Evolutionary conservation across 2,797 vertebrate genomes (phyloP), one percentile per base, ranked within the genome.

Genomic region (Poeciliopsis gracilis): DNA sequence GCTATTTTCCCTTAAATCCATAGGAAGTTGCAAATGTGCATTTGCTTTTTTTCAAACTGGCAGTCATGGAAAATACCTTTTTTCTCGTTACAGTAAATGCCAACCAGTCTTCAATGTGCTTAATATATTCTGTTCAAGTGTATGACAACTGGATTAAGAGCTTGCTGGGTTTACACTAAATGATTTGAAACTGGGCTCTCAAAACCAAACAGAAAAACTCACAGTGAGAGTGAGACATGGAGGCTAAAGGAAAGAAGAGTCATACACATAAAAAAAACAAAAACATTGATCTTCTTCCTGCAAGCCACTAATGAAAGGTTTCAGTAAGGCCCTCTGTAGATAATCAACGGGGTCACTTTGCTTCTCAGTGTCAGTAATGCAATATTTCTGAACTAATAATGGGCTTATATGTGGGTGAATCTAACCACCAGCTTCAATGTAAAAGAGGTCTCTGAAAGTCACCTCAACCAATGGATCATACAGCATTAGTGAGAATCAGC

Each of bases 251-350:
- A 69, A 79, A 72, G 61, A 57, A 73, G 66, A 79, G 76, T 43
- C 55, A 78, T 57, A 73, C 75, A 79, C 75, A 78, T 77, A 51
- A 86, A 71, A 51, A 81, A n/a, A n/a, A 51, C 85, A 71, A 51
- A 80, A 41, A 72, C 80, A 92, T 88, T 85, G 84, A 90, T 91
- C 84, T 87, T 84, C 73, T 66, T 83, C 77, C 78, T 80, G 43
- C 77, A 78, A 78, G 80, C 81, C 80, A 87, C 83, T 91, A 86
- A 90, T 85, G 84, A 82, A 91, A 91, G 81, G 84, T 87, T 89
- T 86, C 72, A 85, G 75, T 75, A 75, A 53, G 76, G 18, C 45
- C 57, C 47, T 84, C 77, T 84, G 73, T 28, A 78, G 87, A 90
- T 86, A 88, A 89, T 92, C 84, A 88, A 72, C 85, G 73, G 63